Evolutionary conservation across 2,797 vertebrate genomes (phyloP).

Genomic region (Oreochromis grahami): DNA sequence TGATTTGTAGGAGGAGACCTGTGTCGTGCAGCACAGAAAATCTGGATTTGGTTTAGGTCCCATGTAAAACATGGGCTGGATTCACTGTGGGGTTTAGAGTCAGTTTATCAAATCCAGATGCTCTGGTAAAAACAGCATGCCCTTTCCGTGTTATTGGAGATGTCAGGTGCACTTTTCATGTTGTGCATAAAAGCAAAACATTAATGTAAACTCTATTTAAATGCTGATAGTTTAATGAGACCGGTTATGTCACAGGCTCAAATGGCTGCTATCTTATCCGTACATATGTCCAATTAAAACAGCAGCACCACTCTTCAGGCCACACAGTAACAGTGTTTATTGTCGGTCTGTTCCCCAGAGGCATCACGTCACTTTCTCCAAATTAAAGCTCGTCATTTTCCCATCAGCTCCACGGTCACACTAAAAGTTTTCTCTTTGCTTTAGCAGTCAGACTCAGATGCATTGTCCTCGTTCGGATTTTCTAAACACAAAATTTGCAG

Average conservation of each 20-base stretch:
- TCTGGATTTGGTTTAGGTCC: not conserved
- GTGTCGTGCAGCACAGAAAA: slow-evolving; percentile 33
- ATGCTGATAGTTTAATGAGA: not conserved
- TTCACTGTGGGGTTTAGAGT: not conserved
- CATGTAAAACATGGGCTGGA: slow-evolving; percentile 49
- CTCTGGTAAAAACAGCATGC: not conserved
- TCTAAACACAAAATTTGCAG: not conserved
- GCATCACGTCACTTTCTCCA: slow-evolving; percentile 20
- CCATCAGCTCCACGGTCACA: not conserved
- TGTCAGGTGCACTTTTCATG: not conserved
- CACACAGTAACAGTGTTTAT: slow-evolving; percentile 37
- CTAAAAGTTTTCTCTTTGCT: not conserved
- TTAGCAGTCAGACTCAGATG: not conserved
- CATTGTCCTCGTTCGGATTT: not conserved
- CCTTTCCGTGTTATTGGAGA: not conserved
- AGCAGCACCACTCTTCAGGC: slow-evolving; percentile 6
- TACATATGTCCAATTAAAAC: not conserved
- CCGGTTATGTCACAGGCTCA: not conserved
- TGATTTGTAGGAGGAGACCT: not conserved
- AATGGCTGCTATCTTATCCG: not conserved
- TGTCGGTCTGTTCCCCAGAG: slow-evolving; percentile 17
- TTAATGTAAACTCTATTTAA: not conserved
- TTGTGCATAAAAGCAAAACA: not conserved
- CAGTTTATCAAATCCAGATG: not conserved
- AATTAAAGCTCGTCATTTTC: slow-evolving; percentile 7